Evolutionary conservation across 2,797 vertebrate species (phyloP).

Genomic region (Chaetophractus vellerosus): DNA sequence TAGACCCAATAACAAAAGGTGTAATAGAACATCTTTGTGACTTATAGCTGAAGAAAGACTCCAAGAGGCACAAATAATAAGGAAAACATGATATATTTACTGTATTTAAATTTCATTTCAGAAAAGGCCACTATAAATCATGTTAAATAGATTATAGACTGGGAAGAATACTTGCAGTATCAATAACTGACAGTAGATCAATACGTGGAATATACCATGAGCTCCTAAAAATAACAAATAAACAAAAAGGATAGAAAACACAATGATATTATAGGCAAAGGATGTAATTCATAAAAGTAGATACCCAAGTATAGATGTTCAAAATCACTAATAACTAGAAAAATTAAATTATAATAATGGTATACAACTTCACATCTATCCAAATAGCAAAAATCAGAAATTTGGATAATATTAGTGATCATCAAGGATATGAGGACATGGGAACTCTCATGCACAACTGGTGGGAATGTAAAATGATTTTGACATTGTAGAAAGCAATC

Average conservation of each 20-base stretch:
- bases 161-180: background rate
- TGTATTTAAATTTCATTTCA: background rate
- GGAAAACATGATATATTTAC: background rate
- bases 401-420: background rate
- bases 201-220: background rate
- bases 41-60: background rate
- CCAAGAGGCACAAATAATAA: conserved; percentile 30
- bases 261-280: background rate
- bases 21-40: background rate
- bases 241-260: background rate
- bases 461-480: background rate
- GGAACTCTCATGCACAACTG: background rate
- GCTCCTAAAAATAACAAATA: background rate
- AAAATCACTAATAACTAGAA: conserved; percentile 2
- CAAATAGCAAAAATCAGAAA: conserved; percentile 6
- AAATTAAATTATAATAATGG: background rate
- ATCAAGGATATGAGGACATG: background rate
- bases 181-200: background rate
- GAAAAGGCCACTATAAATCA: background rate
- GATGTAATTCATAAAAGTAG: background rate
- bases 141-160: background rate
- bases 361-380: background rate
- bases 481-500: background rate
- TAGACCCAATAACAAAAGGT: background rate
- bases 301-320: background rate